Conservation (phyloP, 2,888 invertebrate genomes). For the Prosopocoilus inquinatus region DNA sequence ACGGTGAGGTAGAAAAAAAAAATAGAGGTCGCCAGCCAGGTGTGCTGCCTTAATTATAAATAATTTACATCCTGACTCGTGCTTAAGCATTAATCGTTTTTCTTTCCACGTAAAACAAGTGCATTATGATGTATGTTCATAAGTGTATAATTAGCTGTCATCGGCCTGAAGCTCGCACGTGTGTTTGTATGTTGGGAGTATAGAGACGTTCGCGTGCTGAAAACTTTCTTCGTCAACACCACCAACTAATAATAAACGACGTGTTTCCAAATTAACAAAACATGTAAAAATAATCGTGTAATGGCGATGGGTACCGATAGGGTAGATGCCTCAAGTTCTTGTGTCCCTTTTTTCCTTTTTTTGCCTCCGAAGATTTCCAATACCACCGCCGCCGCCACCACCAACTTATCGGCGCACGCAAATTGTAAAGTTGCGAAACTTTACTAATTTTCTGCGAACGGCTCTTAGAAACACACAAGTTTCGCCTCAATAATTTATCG, state of each 20-base stretch:
- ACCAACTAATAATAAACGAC: background rate
- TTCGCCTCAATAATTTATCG: no score
- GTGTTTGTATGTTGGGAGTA: background rate
- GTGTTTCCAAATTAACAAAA: constrained; percentile 3
- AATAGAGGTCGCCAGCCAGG: no score
- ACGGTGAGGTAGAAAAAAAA: no score
- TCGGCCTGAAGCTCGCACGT: constrained; percentile 21
- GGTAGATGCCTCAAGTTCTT: background rate
- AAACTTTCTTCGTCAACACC: background rate
- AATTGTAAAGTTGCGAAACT: constrained; percentile 17
- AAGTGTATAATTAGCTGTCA: constrained; percentile 24
- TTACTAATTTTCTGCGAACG: constrained; percentile 12
- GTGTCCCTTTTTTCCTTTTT: no score
- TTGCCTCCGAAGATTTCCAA: no score
- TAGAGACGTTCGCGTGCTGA: constrained; percentile 1
- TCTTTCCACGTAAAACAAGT: no score
- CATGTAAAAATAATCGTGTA: background rate
- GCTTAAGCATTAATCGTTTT: no score
- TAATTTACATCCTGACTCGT: no score
- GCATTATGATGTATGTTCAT: constrained; percentile 15
- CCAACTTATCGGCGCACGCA: constrained; percentile 19
- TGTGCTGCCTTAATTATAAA: no score
- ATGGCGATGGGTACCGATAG: background rate
- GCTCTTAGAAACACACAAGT: background rate
- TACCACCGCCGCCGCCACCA: no score